A percentile compares a stretch with the other conserved stretches of the same genome.
These are phyloP conservation scores for Connochaetes taurinus DNA, from an alignment of 2,113 vertebrate genomes.

Conservation along the genomic window DNA sequence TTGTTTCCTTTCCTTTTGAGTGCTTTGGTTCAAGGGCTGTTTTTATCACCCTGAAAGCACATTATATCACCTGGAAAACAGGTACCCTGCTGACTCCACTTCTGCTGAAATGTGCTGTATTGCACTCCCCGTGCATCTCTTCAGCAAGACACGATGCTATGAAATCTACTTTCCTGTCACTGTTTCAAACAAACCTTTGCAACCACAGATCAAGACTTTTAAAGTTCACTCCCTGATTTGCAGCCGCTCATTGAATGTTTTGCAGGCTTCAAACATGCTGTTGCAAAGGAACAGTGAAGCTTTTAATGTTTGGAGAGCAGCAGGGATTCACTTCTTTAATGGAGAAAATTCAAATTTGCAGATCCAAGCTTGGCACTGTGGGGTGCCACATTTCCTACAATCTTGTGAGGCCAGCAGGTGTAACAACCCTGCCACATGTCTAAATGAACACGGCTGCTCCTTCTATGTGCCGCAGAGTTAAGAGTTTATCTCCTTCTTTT, in stretches of 20 bases:
- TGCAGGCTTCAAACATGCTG: not conserved
- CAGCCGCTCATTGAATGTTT: not conserved
- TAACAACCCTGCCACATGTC: not conserved
- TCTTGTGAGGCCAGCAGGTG: not conserved
- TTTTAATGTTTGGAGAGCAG: constrained; percentile 36
- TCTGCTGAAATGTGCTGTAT: not conserved
- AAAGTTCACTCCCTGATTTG: constrained; percentile 35
- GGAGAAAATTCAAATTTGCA: constrained; percentile 41
- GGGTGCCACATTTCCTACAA: not conserved
- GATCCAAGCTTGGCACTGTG: not conserved
- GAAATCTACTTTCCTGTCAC: not conserved
- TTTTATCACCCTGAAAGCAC: constrained; percentile 28
- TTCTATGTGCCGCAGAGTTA: not conserved
- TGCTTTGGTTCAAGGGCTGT: not conserved
- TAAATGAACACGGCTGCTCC: not conserved
- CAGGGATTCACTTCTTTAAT: constrained; percentile 23
- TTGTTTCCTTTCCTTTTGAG: not conserved
- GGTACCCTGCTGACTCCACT: not conserved
- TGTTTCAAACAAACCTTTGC: not conserved
- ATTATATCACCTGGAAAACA: not conserved
- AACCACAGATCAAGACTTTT: not conserved
- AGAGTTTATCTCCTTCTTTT: not conserved
- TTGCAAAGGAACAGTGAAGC: constrained; percentile 18
- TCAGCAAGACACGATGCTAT: not conserved
- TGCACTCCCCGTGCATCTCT: not conserved